These are phyloP conservation scores for Zygothrica quintamaculata DNA, from an alignment of 2,888 invertebrate genomes.

Conservation along the genomic window DNA sequence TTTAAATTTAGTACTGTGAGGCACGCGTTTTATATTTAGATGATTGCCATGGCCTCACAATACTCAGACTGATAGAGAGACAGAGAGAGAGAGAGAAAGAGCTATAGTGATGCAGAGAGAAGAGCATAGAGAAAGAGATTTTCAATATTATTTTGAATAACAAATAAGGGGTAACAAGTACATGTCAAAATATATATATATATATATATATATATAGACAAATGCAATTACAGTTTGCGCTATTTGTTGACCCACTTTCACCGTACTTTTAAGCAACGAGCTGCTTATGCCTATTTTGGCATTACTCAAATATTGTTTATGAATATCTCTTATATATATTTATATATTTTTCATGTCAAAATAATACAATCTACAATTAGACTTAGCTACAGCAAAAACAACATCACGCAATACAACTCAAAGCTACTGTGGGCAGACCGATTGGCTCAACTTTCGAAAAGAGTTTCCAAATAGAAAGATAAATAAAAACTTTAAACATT, in stretches of 20 bases:
- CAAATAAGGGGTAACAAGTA: constrained; percentile 20
- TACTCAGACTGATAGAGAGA: constrained; percentile 1
- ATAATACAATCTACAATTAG: constrained; percentile 60
- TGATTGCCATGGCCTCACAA: constrained; percentile 59
- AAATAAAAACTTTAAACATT: constrained; percentile 4
- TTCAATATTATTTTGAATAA: constrained; percentile 7
- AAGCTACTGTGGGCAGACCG: constrained; percentile 27
- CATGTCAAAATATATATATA: constrained; percentile 45
- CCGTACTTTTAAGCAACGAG: constrained; percentile 25
- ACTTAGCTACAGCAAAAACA: constrained; percentile 41
- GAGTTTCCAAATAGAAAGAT: background rate
- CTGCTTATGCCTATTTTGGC: constrained; percentile 75
- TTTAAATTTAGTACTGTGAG: constrained; percentile 69
- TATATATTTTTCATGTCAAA: constrained; percentile 30
- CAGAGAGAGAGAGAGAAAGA: background rate
- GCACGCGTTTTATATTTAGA: constrained; percentile 79
- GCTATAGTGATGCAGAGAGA: constrained; percentile 9
- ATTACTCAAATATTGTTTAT: constrained; percentile 38
- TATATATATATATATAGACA: too few species aligned
- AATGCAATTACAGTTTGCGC: constrained; percentile 35
- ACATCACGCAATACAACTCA: constrained; percentile 22
- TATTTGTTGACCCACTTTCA: constrained; percentile 75
- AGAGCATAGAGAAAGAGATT: background rate
- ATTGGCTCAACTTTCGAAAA: constrained; percentile 56
- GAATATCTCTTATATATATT: constrained; percentile 40